Evolutionary conservation across 1,140 invertebrate species (phyloP), one percentile per base, ranked within the genome.

Genomic region (Bactericera cockerelli): DNA sequence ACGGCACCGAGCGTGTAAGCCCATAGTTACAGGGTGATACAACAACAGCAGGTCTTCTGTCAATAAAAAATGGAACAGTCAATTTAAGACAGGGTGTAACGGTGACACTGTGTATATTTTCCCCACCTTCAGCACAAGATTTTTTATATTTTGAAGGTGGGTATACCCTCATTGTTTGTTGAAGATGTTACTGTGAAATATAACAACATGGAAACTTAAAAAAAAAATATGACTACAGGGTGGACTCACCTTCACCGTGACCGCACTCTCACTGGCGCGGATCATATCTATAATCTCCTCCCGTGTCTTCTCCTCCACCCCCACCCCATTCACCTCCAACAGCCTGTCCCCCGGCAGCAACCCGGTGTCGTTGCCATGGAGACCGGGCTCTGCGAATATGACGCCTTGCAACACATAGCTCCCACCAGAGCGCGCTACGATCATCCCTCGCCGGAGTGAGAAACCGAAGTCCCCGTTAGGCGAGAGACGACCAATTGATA

Each of bases 251-350:
- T 89, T 88, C 26, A 96, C 81, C 39, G 78, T 83, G 57, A 96
- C 86, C 63, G 76, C 79, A 66, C 86, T 84, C 19, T 82, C 82
- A 38, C 89, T 91, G 54, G 84, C 83, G 63, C 87, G 86, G 64
- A 97, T 94, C 65, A 94, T 77, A 69, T 95, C 89, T 63, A 95
- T 93, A 60, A 97, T 88, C 66, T 94, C 88, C 69, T 97, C 93
- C 26, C 92, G 78, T 16, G 80, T 81, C 68, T 86, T 84, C 42
- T 85, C 84, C 68, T 91, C 87, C 0, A 96, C 90, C 60, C 81
- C 80, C 31, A 85, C 79, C 22, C 83, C 84, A 70, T 95, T 94
- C 8, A 98, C 89, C 76, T 93, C 87, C 60, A 97, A 76, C 0
- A 98, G 77, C 66, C 88, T 78, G 74, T 98, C 93, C 10, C 93